Conservation (phyloP, 2,797 vertebrate genomes). For the Merluccius polli region DNA sequence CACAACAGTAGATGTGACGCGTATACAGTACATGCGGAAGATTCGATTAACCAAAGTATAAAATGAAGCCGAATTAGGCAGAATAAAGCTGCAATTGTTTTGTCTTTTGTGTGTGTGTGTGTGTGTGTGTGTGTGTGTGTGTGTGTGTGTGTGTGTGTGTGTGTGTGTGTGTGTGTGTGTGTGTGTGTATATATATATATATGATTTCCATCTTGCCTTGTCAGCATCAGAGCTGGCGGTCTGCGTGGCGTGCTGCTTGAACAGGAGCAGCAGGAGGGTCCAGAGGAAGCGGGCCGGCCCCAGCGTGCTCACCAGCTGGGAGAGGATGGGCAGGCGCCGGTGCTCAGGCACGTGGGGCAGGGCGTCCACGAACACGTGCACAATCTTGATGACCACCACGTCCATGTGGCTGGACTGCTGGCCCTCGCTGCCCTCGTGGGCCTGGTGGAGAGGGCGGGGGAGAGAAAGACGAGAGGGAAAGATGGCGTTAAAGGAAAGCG, state of each 20-base stretch:
- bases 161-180: no score
- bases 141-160: no score
- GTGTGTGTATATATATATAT: no score
- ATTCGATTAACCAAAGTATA: no score
- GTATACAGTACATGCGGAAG: no score
- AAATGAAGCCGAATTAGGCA: no score
- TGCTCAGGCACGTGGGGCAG: constrained; percentile 93
- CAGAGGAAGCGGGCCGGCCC: constrained; percentile 86
- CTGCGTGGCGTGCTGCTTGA: constrained; percentile 86
- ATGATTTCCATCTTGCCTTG: constrained; percentile 68
- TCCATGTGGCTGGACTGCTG: constrained; percentile 60
- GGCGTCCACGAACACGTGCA: constrained; percentile 88
- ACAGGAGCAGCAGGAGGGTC: constrained; percentile 83
- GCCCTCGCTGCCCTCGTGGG: constrained; percentile 65
- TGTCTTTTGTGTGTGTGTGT: no score
- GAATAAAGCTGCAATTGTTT: no score
- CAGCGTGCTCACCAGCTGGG: constrained; percentile 79
- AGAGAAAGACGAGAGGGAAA: no score
- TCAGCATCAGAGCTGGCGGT: constrained; percentile 61
- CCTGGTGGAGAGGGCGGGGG: constrained; percentile 59
- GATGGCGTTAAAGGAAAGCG: background rate
- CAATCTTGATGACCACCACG: constrained; percentile 75
- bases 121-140: no score
- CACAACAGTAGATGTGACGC: background rate
- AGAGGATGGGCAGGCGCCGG: constrained; percentile 83